Conservation (phyloP, 2,888 invertebrate species). For the Eumerus sabulonum region DNA sequence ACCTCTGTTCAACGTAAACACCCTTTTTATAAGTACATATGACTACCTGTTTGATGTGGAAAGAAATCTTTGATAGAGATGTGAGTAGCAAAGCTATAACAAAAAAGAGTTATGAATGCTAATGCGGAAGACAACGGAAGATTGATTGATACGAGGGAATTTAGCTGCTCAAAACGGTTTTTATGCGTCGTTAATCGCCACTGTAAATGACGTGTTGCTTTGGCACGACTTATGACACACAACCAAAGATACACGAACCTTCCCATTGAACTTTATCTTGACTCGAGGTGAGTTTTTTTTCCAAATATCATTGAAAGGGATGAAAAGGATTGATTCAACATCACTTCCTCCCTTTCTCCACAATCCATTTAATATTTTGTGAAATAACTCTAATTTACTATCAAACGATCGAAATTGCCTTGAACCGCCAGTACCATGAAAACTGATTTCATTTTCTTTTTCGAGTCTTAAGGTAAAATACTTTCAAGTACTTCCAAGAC, state of each 20-base stretch:
- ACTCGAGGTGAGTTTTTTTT: too few species aligned
- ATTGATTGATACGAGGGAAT: conserved; percentile 42
- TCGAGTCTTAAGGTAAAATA: too few species aligned
- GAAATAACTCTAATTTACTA: too few species aligned
- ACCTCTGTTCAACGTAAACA: conserved; percentile 31
- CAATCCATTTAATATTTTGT: too few species aligned
- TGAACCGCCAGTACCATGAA: too few species aligned
- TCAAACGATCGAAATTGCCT: too few species aligned
- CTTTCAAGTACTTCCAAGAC: conserved; percentile 6
- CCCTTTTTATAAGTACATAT: conserved; percentile 1
- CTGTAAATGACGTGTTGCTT: conserved; percentile 17
- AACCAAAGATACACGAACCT: too few species aligned
- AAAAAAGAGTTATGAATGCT: conserved; percentile 30
- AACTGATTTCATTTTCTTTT: too few species aligned
- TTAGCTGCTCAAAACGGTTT: conserved; percentile 16
- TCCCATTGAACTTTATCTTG: too few species aligned
- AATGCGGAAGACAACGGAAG: conserved; percentile 58
- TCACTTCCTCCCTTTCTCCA: too few species aligned
- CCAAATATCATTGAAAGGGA: too few species aligned
- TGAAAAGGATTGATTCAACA: too few species aligned
- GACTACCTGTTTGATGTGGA: conserved; percentile 39
- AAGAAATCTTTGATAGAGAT: conserved; percentile 43
- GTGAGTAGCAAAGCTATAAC: conserved; percentile 48
- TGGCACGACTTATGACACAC: neutral
- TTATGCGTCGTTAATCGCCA: conserved; percentile 15